Evolutionary conservation across 2,888 invertebrate species (phyloP).

Genomic region (Melieria picta): DNA sequence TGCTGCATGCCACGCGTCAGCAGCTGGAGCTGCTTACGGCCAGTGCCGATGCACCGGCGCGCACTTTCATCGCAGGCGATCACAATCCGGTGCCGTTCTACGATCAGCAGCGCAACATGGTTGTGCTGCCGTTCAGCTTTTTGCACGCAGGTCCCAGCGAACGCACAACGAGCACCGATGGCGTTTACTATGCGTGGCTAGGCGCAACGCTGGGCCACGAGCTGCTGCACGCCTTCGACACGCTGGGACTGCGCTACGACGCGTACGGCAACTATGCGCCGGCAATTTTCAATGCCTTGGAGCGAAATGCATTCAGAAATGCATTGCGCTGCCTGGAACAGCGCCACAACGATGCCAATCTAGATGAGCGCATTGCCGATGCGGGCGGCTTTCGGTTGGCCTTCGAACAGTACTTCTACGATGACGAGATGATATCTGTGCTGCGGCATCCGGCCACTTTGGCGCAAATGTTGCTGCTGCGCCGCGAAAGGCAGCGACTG

Average conservation of each 20-base stretch:
- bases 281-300: slow-evolving; percentile 4
- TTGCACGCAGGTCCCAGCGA: slow-evolving; percentile 42
- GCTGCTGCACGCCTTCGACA: slow-evolving; percentile 49
- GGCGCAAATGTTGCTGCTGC: not conserved
- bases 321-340: slow-evolving; percentile 37
- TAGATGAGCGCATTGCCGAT: slow-evolving; percentile 49
- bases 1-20: slow-evolving; percentile 3
- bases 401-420: slow-evolving; percentile 42
- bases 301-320: slow-evolving; percentile 28
- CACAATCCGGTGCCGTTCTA: slow-evolving; percentile 44
- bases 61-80: slow-evolving; percentile 16
- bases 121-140: slow-evolving; percentile 46
- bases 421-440: not conserved
- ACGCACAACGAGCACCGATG: slow-evolving; percentile 33
- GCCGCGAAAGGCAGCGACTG: slow-evolving; percentile 23
- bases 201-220: slow-evolving; percentile 50
- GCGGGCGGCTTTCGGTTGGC: slow-evolving; percentile 49
- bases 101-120: slow-evolving; percentile 42
- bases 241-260: slow-evolving; percentile 46
- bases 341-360: slow-evolving; percentile 37
- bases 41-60: slow-evolving; percentile 19
- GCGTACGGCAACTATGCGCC: slow-evolving; percentile 39
- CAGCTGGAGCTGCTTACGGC: slow-evolving; percentile 4
- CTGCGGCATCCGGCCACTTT: not conserved
- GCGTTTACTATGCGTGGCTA: slow-evolving; percentile 44